These are phyloP conservation scores for Channallabes apus DNA, from an alignment of 2,797 vertebrate species.

Conservation along the genomic window DNA sequence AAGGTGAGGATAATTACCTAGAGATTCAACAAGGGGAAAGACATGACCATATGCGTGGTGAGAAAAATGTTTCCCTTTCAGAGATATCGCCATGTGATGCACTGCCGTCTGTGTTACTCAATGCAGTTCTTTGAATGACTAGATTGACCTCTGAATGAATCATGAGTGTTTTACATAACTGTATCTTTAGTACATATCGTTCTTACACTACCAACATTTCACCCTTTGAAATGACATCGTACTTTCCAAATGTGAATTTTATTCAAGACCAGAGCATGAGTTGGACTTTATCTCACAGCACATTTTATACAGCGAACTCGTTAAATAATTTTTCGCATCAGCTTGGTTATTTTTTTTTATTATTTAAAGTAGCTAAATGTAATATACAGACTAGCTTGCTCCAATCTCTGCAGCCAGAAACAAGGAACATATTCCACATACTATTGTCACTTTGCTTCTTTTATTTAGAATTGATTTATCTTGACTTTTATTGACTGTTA, in stretches of 20 bases:
- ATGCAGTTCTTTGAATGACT: neutral
- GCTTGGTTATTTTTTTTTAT: neutral
- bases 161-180: neutral
- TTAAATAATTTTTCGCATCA: neutral
- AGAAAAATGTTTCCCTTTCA: neutral
- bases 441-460: neutral
- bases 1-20: too few species aligned
- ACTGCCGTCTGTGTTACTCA: neutral
- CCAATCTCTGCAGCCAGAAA: constrained; percentile 11
- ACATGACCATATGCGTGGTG: neutral
- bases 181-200: neutral
- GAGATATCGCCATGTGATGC: neutral
- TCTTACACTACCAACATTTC: neutral
- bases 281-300: too few species aligned
- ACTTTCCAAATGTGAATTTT: neutral
- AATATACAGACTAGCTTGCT: neutral
- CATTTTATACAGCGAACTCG: neutral
- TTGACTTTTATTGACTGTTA: constrained; percentile 16
- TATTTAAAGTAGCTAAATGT: neutral
- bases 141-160: constrained; percentile 1
- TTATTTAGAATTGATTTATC: constrained; percentile 4
- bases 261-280: neutral
- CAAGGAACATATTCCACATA: neutral
- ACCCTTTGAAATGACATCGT: neutral
- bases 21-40: neutral